These are phyloP conservation scores for Varanus komodoensis DNA, from an alignment of 2,113 vertebrate genomes.

Conservation along the genomic window DNA sequence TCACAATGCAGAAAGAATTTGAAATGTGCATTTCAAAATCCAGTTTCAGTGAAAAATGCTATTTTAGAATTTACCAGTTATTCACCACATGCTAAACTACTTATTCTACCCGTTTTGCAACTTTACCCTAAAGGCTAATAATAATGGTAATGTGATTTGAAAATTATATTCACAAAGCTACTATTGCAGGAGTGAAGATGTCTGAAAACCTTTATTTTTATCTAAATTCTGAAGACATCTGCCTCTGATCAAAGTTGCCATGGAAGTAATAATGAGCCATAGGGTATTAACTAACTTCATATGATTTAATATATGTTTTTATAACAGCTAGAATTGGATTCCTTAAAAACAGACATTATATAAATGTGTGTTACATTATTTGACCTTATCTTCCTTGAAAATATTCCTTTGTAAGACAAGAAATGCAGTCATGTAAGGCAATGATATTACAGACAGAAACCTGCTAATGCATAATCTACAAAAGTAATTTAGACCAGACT, in stretches of 20 bases:
- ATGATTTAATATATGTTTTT: conserved; percentile 6
- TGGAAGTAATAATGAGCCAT: not conserved
- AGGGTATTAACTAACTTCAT: not conserved
- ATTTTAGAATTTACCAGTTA: not conserved
- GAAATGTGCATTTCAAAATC: not conserved
- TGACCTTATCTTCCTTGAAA: conserved; percentile 4
- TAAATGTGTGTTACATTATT: conserved; percentile 5
- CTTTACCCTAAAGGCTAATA: not conserved
- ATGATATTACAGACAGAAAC: conserved; percentile 7
- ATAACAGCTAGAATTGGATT: not conserved
- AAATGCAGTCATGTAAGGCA: not conserved
- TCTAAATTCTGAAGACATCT: not conserved
- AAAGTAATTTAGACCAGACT: not conserved
- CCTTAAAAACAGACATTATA: not conserved
- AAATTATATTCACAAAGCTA: not conserved
- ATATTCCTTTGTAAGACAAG: not conserved
- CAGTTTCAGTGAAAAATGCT: not conserved
- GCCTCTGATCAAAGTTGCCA: not conserved
- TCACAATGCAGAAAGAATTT: not conserved
- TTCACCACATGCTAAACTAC: not conserved
- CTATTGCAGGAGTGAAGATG: not conserved
- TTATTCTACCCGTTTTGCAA: not conserved
- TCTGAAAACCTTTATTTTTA: not conserved
- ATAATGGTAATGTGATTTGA: not conserved
- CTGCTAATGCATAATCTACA: conserved; percentile 1